A percentile compares a stretch with the other conserved stretches of the same genome.
phyloP scores from a whole-genome alignment of 2,797 vertebrate species.

The Coracias cyanogaster region DNA sequence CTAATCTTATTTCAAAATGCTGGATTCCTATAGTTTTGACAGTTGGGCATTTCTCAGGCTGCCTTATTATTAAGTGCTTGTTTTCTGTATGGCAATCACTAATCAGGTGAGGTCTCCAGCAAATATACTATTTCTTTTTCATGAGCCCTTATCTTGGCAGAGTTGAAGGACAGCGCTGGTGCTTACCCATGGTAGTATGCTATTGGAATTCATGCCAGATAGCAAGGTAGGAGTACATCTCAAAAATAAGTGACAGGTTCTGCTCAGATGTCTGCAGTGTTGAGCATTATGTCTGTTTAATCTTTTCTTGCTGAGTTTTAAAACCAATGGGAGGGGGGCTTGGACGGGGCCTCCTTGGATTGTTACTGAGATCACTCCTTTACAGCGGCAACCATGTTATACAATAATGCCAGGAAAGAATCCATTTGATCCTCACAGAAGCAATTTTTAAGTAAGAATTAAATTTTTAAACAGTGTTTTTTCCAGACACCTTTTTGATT shows the following conservation, averaged over 20 bases:
- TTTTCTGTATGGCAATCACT: conserved; percentile 70
- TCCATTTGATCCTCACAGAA: background rate
- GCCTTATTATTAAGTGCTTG: conserved; percentile 86
- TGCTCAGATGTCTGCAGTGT: conserved; percentile 30
- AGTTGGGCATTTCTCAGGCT: conserved; percentile 81
- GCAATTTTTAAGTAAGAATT: background rate
- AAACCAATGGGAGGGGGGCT: background rate
- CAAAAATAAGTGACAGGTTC: conserved; percentile 43
- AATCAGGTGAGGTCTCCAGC: conserved; percentile 69
- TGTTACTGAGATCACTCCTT: background rate
- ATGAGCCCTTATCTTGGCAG: conserved; percentile 41
- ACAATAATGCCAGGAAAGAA: background rate
- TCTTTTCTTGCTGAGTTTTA: conserved; percentile 37
- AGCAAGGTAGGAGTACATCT: conserved; percentile 38
- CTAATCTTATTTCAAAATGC: conserved; percentile 84
- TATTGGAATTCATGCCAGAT: conserved; percentile 27
- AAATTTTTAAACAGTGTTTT: background rate
- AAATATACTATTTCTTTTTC: conserved; percentile 47
- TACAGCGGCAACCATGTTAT: background rate
- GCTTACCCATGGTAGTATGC: background rate
- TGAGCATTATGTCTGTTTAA: conserved; percentile 42
- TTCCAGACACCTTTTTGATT: background rate
- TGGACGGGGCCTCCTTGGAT: background rate
- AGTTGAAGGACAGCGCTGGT: conserved; percentile 5
- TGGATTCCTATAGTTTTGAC: conserved; percentile 81